Evolutionary conservation across 2,797 vertebrate genomes (phyloP), one percentile per base, ranked within the genome.

Genomic region (Rhinoraja longicauda): DNA sequence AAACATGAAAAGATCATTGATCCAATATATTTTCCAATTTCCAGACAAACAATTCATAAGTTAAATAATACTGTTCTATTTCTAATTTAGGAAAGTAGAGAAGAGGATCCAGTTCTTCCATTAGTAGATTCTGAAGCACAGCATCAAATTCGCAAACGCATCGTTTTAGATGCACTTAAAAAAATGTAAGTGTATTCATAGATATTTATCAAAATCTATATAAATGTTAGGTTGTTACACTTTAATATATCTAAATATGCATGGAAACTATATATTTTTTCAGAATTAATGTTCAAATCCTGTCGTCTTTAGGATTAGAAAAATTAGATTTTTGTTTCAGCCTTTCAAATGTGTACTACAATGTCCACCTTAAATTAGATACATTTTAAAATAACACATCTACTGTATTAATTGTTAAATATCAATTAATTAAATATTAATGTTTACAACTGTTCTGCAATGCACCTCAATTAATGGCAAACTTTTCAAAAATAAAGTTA

Each of bases 81-180:
- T 75, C 53, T 24, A 36, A 78, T 70, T 79, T 93, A 96, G 96
- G 94, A 94, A 67, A 93, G 94, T 81, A 93, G 93, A 0, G 94
- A 95, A 93, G 94, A 94, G 94, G 94, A 95, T 93, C 93, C 94
- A 76, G 93, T 94, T 29, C 96, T 97, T 93, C 97, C 97, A 67
- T 96, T 96, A 94, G 95, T 97, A 93, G 97, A 97, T 94, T 97
- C 96, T 93, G 96, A 94, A 94, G 96, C 97, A 93, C 97, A 97
- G 94, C 96, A 96, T 93, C 96, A 96, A 93, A 97, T 97, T 93
- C 96, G 96, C 94, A 97, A 93, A 94, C 94, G 95, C 93, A 97
- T 97, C 0, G 96, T 97, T 75, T 95, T 97, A 93, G 97, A 97
- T 95, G 97, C 96, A 93, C 94, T 97, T 82, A 95, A 93, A 93